These are phyloP conservation scores for Aleiodes testaceus DNA, from an alignment of 2,888 invertebrate genomes.

Conservation along the genomic window DNA sequence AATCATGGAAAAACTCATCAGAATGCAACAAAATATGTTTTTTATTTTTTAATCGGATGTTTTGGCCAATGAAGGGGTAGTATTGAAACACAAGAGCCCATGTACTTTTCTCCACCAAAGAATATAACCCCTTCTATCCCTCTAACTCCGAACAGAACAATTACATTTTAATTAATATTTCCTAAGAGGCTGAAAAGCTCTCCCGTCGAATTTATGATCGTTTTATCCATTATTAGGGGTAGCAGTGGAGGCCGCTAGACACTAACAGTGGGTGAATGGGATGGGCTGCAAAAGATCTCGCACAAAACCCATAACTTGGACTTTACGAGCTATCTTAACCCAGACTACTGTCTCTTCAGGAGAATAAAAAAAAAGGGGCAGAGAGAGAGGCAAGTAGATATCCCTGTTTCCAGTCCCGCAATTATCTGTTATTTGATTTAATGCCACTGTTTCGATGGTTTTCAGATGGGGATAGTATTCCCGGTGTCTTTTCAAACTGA, in stretches of 20 bases:
- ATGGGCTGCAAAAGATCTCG: slow-evolving; percentile 60
- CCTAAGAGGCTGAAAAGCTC: slow-evolving; percentile 71
- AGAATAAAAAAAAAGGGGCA: background rate
- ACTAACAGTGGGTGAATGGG: slow-evolving; percentile 27
- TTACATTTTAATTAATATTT: slow-evolving; percentile 74
- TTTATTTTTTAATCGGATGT: background rate
- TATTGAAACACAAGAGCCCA: slow-evolving; percentile 23
- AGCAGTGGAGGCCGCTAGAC: slow-evolving; percentile 47
- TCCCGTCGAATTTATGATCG: slow-evolving; percentile 73
- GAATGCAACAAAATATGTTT: too few relatives aligned
- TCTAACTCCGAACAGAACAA: slow-evolving; percentile 68
- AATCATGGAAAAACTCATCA: background rate
- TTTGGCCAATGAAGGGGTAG: slow-evolving; percentile 12
- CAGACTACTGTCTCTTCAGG: slow-evolving; percentile 53
- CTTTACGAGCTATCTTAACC: slow-evolving; percentile 63
- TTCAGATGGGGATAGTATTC: slow-evolving; percentile 30
- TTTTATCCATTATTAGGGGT: slow-evolving; percentile 73
- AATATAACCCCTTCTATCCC: slow-evolving; percentile 60
- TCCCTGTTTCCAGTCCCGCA: slow-evolving; percentile 51
- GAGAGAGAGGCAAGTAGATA: background rate
- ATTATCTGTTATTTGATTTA: slow-evolving; percentile 66
- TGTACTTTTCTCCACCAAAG: slow-evolving; percentile 19
- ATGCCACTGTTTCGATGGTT: slow-evolving; percentile 56
- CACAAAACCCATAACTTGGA: slow-evolving; percentile 71
- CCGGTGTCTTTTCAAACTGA: slow-evolving; percentile 21